Conservation (phyloP, 2,113 vertebrate species). For the Australoheros scitulus region DNA sequence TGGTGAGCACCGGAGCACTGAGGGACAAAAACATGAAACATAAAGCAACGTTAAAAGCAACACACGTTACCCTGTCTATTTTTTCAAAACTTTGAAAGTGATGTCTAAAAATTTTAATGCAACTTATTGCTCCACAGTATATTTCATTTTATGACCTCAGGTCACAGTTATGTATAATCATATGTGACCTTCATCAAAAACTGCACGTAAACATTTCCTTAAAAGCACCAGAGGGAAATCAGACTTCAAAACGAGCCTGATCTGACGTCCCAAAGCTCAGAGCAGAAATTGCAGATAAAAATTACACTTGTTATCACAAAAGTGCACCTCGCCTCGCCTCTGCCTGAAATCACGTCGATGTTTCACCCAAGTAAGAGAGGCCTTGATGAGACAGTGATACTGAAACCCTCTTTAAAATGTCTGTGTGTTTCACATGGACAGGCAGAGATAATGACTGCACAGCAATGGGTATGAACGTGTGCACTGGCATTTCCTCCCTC, state of each 20-base stretch:
- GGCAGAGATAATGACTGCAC: constrained; percentile 50
- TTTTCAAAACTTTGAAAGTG: background rate
- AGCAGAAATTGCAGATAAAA: constrained; percentile 11
- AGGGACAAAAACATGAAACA: background rate
- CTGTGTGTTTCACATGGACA: constrained; percentile 26
- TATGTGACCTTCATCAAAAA: constrained; percentile 16
- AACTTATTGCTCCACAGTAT: background rate
- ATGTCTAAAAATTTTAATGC: background rate
- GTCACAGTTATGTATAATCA: background rate
- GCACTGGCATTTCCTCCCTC: constrained; percentile 70
- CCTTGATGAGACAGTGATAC: constrained; percentile 20
- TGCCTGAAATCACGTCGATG: constrained; percentile 9
- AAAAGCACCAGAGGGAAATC: constrained; percentile 6
- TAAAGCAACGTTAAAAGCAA: background rate
- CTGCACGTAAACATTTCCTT: background rate
- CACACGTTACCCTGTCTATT: background rate
- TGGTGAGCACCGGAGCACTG: too few relatives aligned
- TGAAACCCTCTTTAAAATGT: constrained; percentile 28
- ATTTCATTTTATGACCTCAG: background rate
- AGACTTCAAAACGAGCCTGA: constrained; percentile 13
- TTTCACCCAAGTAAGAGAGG: constrained; percentile 15
- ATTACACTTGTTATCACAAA: constrained; percentile 18
- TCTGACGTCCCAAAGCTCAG: constrained; percentile 8
- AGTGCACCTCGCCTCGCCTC: background rate
- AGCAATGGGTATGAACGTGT: constrained; percentile 47